Conservation (phyloP, 2,888 invertebrate species). For the Lasioglossum marginatum region DNA sequence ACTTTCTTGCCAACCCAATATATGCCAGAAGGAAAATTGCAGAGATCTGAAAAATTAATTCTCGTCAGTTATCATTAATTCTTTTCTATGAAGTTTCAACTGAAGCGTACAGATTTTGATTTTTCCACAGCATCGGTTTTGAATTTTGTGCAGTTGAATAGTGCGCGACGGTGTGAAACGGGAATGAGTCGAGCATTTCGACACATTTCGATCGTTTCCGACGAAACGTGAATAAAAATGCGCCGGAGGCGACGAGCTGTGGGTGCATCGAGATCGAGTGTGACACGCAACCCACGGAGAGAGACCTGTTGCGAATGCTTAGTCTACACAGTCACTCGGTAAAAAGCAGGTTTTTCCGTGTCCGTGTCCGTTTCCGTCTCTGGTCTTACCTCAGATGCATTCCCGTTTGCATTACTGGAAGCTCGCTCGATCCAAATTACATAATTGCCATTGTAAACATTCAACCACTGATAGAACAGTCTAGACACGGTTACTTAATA, state of each 20-base stretch:
- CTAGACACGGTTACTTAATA: neutral
- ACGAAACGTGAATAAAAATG: conserved; percentile 39
- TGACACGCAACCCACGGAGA: conserved; percentile 9
- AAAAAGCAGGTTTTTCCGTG: conserved; percentile 66
- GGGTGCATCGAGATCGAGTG: conserved; percentile 13
- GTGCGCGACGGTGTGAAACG: neutral
- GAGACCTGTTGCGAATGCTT: conserved; percentile 44
- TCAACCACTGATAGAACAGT: neutral
- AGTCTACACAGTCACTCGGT: conserved; percentile 45
- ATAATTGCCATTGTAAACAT: conserved; percentile 19
- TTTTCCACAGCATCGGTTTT: neutral
- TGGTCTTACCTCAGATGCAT: conserved; percentile 42
- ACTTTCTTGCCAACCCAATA: no score
- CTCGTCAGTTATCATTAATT: no score
- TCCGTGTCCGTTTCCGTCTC: conserved; percentile 65
- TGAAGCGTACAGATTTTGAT: neutral
- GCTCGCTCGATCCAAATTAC: conserved; percentile 8
- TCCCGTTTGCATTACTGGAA: conserved; percentile 46
- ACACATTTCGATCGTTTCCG: conserved; percentile 22
- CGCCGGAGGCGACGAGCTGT: neutral
- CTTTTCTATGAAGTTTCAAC: neutral
- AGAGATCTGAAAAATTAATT: neutral
- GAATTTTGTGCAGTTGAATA: neutral
- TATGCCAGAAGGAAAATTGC: neutral
- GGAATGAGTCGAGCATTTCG: neutral